Evolutionary conservation across 2,113 vertebrate genomes (phyloP).

Genomic region (Theropithecus gelada): DNA sequence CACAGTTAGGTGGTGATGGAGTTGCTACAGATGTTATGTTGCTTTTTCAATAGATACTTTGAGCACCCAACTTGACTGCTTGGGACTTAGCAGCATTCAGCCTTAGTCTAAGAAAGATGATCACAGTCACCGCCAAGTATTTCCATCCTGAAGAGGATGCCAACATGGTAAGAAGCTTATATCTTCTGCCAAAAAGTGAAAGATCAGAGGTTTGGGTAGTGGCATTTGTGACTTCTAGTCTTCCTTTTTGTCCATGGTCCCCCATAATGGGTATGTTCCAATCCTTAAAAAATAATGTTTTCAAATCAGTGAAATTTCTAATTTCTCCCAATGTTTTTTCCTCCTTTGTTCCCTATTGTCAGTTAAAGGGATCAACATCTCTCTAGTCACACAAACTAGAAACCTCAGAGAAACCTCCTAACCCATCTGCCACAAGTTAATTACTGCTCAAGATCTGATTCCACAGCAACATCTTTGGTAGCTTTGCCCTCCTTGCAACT

Average conservation of each 20-base stretch:
- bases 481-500: no score
- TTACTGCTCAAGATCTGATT: background rate
- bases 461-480: background rate
- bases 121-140: background rate
- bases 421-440: background rate
- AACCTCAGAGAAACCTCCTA: background rate
- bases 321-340: background rate
- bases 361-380: background rate
- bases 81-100: background rate
- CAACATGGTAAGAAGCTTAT: background rate
- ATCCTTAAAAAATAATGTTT: background rate
- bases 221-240: background rate
- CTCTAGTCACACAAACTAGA: background rate
- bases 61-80: background rate
- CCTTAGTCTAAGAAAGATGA: background rate
- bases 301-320: background rate
- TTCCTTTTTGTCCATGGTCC: background rate
- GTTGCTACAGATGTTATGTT: background rate
- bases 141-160: background rate
- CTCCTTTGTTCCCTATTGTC: background rate
- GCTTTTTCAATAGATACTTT: background rate
- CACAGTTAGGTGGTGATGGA: background rate
- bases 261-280: background rate
- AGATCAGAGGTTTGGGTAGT: background rate
- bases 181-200: background rate